Evolutionary conservation across 2,797 vertebrate genomes (phyloP), one percentile per base, ranked within the genome.

Genomic region (Oceanodroma leucorhoa): DNA sequence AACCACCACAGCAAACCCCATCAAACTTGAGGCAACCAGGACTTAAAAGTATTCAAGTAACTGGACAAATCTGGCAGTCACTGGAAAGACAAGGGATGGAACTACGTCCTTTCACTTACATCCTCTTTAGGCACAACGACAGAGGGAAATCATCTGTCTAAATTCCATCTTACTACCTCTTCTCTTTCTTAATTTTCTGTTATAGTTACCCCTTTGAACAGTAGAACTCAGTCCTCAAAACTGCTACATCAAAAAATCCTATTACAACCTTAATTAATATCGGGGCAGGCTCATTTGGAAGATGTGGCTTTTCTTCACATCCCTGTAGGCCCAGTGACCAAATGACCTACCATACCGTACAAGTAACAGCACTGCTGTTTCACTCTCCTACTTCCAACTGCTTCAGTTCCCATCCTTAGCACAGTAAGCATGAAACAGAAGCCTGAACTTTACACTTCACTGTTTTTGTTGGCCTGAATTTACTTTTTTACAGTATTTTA

Each of bases 351-450:
- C n/a, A 62, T 45, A 66, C 10, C 3, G 3, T 32, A 51, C 43
- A 53, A 83, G n/a, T 5, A 46, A 69, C 30, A 73, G 83, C 48
- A 60, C 14, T 58, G 24, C 41, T 88, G 23, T 43, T 91, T 76
- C 70, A 62, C 12, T 72, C 11, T 61, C 51, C 66, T 70, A 8
- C 43, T 48, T 93, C 41, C 61, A 88, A 24, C 26, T 69, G 36
- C 40, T 77, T 58, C 46, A 61, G 19, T 23, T 41, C 29, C 48
- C 27, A 64, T 32, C 30, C 60, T 89, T 83, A 57, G 55, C 60
- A 66, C 17, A 77, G 22, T 55, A 80, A 80, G 60, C 77, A 94
- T 46, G 67, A 95, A 95, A 94, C 75, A 77, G 90, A 94, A 97
- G 86, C 75, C 53, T 50, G 75, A 94, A 87, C 83, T 82, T 72